These are phyloP conservation scores for Nebria brevicollis DNA, from an alignment of 2,888 invertebrate species.

Conservation along the genomic window DNA sequence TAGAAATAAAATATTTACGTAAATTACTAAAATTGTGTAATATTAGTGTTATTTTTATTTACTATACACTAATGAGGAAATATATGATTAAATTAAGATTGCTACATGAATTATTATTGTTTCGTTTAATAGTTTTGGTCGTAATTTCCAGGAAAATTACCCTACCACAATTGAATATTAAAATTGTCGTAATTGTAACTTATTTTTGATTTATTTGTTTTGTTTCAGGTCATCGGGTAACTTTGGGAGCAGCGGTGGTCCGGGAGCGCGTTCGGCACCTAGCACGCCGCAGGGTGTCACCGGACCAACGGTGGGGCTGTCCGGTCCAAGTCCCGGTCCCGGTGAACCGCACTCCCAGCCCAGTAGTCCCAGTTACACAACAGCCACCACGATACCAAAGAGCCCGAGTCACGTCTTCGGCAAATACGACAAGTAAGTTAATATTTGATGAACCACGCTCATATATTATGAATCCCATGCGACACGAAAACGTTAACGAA, in stretches of 20 bases:
- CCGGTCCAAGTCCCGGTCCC: constrained; percentile 55
- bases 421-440: constrained; percentile 61
- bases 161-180: neutral
- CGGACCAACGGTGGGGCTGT: constrained; percentile 60
- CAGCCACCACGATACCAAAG: constrained; percentile 54
- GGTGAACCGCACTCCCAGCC: constrained; percentile 58
- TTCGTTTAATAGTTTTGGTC: no score
- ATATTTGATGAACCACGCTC: neutral
- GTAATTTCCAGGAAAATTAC: no score
- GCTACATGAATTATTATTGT: no score
- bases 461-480: neutral
- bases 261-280: constrained; percentile 75
- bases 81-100: no score
- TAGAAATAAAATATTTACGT: no score
- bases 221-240: constrained; percentile 71
- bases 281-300: constrained; percentile 70
- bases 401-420: constrained; percentile 61
- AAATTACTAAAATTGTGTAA: no score
- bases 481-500: no score
- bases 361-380: constrained; percentile 56
- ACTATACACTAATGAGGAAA: no score
- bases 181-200: neutral
- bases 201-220: constrained; percentile 36
- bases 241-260: constrained; percentile 67
- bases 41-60: no score